Base-by-base conservation (phyloP, 2,113 vertebrate genomes). In the Sakesphorus luctuosus region DNA sequence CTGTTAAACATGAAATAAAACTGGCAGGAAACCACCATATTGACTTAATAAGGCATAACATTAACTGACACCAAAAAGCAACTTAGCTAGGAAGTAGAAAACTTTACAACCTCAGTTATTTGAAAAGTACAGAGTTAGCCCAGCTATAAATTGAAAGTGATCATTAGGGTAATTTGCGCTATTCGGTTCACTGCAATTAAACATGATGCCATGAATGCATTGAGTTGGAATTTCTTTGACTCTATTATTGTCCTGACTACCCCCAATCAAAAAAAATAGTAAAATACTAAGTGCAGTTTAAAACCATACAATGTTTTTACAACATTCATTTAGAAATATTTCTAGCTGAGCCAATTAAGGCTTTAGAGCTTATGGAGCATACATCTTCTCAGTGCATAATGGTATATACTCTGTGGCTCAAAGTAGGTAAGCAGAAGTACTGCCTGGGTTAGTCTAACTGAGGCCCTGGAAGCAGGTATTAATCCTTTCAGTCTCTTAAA, bases 51-150 rank as follows among this genome's bases (percentile, higher is more conserved):
- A 96, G 78, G 79, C 68, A 77, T 91, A 93, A 83, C 67, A 81
- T 91, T 90, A 80, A 81, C 90, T 77, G 68, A 96, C 68, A 96
- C 50, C 35, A 96, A 77, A 93, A 91, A 89, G 20, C 38, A 94
- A 74, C 56, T 38, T 63, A 67, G 43, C 83, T 86, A 73, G 88
- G 72, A 74, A 91, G 56, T 3, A 96, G 75, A 90, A 94, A 92
- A 94, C 75, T 95, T 95, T 86, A 94, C 68, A 92, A 58, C 75
- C 85, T 96, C 87, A 90, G 85, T 90, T 95, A 94, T 92, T 95
- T 96, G 79, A 95, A 93, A 95, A 96, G 92, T 63, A 96, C 61
- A 90, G 92, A 71, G 68, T 87, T 84, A 91, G 68, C 47, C 72
- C 82, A 79, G 50, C 67, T 77, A 89, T 85, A 90, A 83, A 89